Percentiles rank a stretch among this genome's conserved stretches.
These are phyloP conservation scores for Beaufortia kweichowensis DNA, from an alignment of 2,113 vertebrate species.

Conservation along the genomic window DNA sequence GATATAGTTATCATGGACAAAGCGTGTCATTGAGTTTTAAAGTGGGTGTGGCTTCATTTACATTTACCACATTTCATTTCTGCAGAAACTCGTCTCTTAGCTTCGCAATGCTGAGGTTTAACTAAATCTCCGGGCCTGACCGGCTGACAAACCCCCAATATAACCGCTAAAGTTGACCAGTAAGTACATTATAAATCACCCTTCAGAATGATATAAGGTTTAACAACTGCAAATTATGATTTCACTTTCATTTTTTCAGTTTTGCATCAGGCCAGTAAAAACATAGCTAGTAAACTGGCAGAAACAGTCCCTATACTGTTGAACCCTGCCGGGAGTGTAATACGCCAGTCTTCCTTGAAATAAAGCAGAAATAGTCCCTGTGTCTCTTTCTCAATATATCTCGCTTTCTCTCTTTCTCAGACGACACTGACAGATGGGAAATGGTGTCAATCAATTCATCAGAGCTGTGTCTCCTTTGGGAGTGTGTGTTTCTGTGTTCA, in stretches of 20 bases:
- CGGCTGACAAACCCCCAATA: not conserved
- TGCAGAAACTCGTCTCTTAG: not conserved
- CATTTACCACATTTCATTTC: not conserved
- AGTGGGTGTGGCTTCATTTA: slow-evolving; percentile 49
- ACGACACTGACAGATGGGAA: slow-evolving; percentile 72
- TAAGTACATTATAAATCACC: too few species aligned
- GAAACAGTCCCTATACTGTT: not conserved
- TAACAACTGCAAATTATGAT: too few species aligned
- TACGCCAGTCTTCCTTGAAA: slow-evolving; percentile 47
- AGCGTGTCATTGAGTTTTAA: slow-evolving; percentile 72
- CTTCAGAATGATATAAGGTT: too few species aligned
- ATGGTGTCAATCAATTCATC: slow-evolving; percentile 78
- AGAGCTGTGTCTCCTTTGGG: slow-evolving; percentile 68
- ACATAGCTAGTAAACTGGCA: not conserved
- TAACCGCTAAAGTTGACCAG: too few species aligned
- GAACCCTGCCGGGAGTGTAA: not conserved
- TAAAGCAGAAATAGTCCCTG: slow-evolving; percentile 58
- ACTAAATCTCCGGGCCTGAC: too few species aligned
- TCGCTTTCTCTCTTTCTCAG: slow-evolving; percentile 49
- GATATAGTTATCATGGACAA: slow-evolving; percentile 75
- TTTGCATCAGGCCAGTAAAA: too few species aligned
- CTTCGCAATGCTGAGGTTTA: too few species aligned
- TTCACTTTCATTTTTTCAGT: too few species aligned
- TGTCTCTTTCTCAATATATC: slow-evolving; percentile 52
- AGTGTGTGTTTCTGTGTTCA: slow-evolving; percentile 50